phyloP scores from a whole-genome alignment of 2,113 vertebrate genomes.

The Vulpes ferrilata region DNA sequence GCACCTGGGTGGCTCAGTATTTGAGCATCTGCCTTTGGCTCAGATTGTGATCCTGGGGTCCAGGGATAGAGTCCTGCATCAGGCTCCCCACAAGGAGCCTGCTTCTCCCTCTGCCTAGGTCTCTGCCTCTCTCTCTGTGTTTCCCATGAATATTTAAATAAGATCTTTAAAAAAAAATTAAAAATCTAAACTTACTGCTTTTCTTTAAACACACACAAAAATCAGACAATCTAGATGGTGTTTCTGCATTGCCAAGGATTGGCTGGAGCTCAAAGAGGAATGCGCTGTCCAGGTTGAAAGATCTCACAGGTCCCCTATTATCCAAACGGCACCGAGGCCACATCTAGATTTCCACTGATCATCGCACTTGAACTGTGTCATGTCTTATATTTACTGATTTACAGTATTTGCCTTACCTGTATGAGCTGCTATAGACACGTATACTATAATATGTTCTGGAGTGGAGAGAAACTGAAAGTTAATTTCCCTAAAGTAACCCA shows the following conservation, averaged over 20 bases:
- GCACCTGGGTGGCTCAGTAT: too few species aligned
- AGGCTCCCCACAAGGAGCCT: too few species aligned
- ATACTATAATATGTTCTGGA: not conserved
- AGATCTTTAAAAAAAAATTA: not conserved
- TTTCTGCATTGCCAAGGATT: not conserved
- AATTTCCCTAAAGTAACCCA: constrained; percentile 10
- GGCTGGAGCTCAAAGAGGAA: not conserved
- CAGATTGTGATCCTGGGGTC: too few species aligned
- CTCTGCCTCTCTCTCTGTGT: too few species aligned
- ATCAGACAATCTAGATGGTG: not conserved
- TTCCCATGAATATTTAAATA: too few species aligned
- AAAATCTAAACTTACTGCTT: constrained; percentile 43
- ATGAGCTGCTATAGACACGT: not conserved
- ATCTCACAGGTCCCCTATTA: not conserved
- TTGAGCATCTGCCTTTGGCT: too few species aligned
- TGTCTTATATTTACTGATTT: not conserved
- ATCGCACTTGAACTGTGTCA: not conserved
- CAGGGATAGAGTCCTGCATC: too few species aligned
- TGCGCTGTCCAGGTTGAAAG: not conserved
- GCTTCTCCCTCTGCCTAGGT: too few species aligned
- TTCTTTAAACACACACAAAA: constrained; percentile 31
- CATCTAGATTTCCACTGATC: not conserved
- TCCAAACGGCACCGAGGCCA: not conserved
- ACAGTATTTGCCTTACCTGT: not conserved
- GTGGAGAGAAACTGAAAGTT: not conserved